These are phyloP conservation scores for Athalia cordata DNA, from an alignment of 2,888 invertebrate species.

Conservation along the genomic window DNA sequence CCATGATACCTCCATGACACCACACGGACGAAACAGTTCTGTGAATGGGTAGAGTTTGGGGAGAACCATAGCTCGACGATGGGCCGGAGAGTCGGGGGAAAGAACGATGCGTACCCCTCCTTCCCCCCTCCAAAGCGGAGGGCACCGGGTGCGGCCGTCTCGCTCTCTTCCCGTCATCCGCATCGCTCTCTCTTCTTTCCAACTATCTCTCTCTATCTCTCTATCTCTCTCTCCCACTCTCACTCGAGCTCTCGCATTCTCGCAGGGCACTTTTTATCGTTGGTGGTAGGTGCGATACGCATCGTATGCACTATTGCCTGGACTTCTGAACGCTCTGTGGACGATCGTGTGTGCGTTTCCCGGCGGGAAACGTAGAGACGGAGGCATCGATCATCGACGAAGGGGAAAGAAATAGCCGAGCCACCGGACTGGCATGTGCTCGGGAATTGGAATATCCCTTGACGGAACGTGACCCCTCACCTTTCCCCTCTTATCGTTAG, in stretches of 20 bases:
- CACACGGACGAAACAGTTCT: slow-evolving; percentile 55
- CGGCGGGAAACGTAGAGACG: too few relatives aligned
- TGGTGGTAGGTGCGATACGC: neutral
- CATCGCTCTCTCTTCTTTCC: neutral
- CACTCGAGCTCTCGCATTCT: slow-evolving; percentile 4
- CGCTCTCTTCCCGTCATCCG: too few relatives aligned
- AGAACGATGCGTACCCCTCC: slow-evolving; percentile 48
- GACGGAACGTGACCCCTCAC: too few relatives aligned
- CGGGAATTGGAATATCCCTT: too few relatives aligned
- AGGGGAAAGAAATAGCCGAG: too few relatives aligned
- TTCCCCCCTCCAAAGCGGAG: slow-evolving; percentile 24
- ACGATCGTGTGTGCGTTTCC: neutral
- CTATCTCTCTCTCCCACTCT: neutral
- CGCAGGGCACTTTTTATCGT: neutral
- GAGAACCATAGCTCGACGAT: neutral
- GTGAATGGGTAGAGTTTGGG: slow-evolving; percentile 39
- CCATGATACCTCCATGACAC: slow-evolving; percentile 92
- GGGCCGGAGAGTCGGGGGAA: slow-evolving; percentile 35
- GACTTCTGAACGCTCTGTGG: slow-evolving; percentile 26
- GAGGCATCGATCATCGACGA: too few relatives aligned
- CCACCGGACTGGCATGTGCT: too few relatives aligned
- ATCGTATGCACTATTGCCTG: slow-evolving; percentile 28
- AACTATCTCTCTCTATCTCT: neutral
- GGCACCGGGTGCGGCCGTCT: slow-evolving; percentile 28
- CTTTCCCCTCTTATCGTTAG: too few relatives aligned